These are phyloP conservation scores for Cloeon dipterum DNA, from an alignment of 2,888 invertebrate species.

Conservation along the genomic window DNA sequence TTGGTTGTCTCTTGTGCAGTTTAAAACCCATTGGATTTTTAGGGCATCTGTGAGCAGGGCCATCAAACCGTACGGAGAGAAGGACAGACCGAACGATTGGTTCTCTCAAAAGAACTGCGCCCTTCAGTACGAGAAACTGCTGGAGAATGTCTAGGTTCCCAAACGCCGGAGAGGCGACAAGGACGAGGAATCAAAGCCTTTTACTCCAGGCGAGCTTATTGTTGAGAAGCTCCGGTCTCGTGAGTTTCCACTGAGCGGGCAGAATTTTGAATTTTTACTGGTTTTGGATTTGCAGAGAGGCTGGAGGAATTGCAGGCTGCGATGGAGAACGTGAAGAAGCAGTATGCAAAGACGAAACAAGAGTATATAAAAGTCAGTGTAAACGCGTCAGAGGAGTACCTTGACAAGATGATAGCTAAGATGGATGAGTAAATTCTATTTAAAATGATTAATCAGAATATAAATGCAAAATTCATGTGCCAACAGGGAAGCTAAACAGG, in stretches of 20 bases:
- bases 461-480: neutral
- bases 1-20: too few relatives aligned
- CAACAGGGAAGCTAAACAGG: constrained; percentile 32
- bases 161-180: constrained; percentile 43
- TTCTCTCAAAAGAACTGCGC: constrained; percentile 82
- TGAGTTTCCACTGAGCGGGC: too few relatives aligned
- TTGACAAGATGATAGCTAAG: constrained; percentile 4
- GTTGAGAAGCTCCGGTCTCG: constrained; percentile 43
- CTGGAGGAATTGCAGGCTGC: neutral
- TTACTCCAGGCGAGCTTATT: constrained; percentile 58
- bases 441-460: too few relatives aligned
- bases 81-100: constrained; percentile 59
- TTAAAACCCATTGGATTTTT: constrained; percentile 5
- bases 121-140: constrained; percentile 58
- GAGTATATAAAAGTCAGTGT: neutral
- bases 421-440: too few relatives aligned
- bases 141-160: constrained; percentile 64
- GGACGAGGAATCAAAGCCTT: constrained; percentile 25
- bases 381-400: constrained; percentile 32
- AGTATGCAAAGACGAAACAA: neutral
- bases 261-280: neutral
- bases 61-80: constrained; percentile 51
- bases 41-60: constrained; percentile 70
- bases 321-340: neutral
- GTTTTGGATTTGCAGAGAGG: too few relatives aligned